Evolutionary conservation across 1,140 invertebrate genomes (phyloP).

Genomic region (Drosophila lacertosa): DNA sequence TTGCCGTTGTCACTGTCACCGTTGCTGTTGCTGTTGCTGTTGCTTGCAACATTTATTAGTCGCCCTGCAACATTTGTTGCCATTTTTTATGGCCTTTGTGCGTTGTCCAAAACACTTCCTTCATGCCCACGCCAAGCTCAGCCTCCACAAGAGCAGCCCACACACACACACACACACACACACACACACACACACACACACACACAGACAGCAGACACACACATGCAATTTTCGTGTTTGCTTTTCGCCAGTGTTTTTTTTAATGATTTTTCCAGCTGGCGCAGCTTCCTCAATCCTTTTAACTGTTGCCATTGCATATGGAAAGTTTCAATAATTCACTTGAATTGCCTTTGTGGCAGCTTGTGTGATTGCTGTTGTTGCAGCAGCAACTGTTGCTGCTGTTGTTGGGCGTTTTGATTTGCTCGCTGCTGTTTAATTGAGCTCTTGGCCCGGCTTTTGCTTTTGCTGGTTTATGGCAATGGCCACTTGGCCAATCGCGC

Average conservation of each 20-base stretch:
- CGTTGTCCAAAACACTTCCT: slow-evolving; percentile 65
- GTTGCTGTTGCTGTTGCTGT: slow-evolving; percentile 27
- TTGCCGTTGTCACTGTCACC: slow-evolving; percentile 35
- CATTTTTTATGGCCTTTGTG: slow-evolving; percentile 65
- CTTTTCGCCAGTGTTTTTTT: slow-evolving; percentile 39
- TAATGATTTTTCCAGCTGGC: slow-evolving; percentile 52
- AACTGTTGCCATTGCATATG: slow-evolving; percentile 54
- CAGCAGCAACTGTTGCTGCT: slow-evolving; percentile 17
- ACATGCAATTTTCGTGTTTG: slow-evolving; percentile 27
- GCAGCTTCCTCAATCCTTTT: slow-evolving; percentile 36
- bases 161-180: background rate
- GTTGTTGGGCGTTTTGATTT: slow-evolving; percentile 56
- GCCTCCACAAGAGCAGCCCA: slow-evolving; percentile 5
- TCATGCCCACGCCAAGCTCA: slow-evolving; percentile 55
- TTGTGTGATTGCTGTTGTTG: slow-evolving; percentile 38
- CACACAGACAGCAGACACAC: slow-evolving; percentile 7
- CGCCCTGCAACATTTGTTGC: slow-evolving; percentile 75
- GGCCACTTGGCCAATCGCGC: slow-evolving; percentile 55
- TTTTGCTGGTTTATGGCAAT: slow-evolving; percentile 46
- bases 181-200: slow-evolving; percentile 3
- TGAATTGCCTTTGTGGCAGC: slow-evolving; percentile 70
- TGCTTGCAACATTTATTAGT: slow-evolving; percentile 71
- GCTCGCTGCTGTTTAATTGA: slow-evolving; percentile 66
- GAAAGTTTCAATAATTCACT: slow-evolving; percentile 78
- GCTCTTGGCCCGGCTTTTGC: slow-evolving; percentile 40